Evolutionary conservation across 2,113 vertebrate species (phyloP).

Genomic region (Ardeotis arabs): DNA sequence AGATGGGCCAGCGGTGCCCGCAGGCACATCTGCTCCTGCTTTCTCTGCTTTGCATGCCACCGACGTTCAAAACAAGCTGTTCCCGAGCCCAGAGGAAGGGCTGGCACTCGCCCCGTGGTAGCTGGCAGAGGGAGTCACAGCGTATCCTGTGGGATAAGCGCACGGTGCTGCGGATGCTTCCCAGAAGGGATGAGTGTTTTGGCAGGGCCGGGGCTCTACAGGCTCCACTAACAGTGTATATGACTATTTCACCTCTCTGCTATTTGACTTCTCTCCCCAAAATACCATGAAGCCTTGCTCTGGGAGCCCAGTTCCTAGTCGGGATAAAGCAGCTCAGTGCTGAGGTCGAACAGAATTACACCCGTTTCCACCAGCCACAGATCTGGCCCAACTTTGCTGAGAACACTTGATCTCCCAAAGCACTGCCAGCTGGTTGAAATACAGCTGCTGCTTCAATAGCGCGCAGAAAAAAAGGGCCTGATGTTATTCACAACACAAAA

Average conservation of each 20-base stretch:
- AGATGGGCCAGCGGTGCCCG: not conserved
- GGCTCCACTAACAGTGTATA: not conserved
- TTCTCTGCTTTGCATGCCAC: not conserved
- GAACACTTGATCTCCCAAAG: constrained; percentile 2
- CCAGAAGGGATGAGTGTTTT: not conserved
- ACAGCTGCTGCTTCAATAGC: constrained; percentile 47
- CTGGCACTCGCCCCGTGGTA: not conserved
- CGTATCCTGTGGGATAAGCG: fast-evolving
- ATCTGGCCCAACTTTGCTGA: not conserved
- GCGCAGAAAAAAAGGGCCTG: not conserved
- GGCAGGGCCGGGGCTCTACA: not conserved
- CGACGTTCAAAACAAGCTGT: not conserved
- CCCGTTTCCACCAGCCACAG: not conserved
- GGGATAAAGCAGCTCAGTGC: not conserved
- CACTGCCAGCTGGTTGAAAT: constrained; percentile 20
- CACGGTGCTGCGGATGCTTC: fast-evolving
- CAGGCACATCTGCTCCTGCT: not conserved
- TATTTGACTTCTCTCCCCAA: not conserved
- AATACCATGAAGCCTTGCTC: not conserved
- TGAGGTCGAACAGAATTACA: not conserved
- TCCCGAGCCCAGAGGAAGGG: not conserved
- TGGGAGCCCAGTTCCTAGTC: not conserved
- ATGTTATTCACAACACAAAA: not conserved
- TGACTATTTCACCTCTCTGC: not conserved
- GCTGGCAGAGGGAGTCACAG: not conserved